A percentile compares a stretch with the other conserved stretches of the same genome.
Evolutionary conservation across 2,797 vertebrate genomes (phyloP).

Genomic region (Clarias fuscus): DNA sequence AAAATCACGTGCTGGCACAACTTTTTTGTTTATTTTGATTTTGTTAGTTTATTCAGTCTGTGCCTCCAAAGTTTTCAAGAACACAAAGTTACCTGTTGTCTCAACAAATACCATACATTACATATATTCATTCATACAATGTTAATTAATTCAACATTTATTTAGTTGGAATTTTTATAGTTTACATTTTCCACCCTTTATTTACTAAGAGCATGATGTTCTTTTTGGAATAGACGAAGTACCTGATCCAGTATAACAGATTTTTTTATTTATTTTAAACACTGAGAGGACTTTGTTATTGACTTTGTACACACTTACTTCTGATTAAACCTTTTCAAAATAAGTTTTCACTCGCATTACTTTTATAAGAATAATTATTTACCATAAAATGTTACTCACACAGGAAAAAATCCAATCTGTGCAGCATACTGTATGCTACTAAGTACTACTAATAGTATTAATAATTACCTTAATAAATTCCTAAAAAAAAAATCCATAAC

Average conservation of each 20-base stretch:
- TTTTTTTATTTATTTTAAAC: background rate
- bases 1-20: too few relatives aligned
- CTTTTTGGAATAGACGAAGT: background rate
- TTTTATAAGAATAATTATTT: too few relatives aligned
- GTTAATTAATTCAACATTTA: too few relatives aligned
- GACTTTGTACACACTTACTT: slow-evolving; percentile 8
- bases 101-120: too few relatives aligned
- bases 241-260: background rate
- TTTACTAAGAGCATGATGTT: background rate
- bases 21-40: too few relatives aligned
- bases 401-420: background rate
- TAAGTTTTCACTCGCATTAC: too few relatives aligned
- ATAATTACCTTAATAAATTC: background rate
- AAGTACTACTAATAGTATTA: background rate
- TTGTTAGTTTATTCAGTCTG: too few relatives aligned
- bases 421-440: background rate
- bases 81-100: too few relatives aligned
- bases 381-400: background rate
- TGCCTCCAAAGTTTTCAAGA: too few relatives aligned
- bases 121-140: too few relatives aligned
- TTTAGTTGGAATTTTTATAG: too few relatives aligned
- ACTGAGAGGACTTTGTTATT: slow-evolving; percentile 15
- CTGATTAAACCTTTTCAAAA: background rate
- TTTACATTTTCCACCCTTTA: background rate
- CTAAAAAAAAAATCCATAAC: background rate